Conservation (phyloP, 1,140 invertebrate genomes). For the Charaxes varanes region DNA sequence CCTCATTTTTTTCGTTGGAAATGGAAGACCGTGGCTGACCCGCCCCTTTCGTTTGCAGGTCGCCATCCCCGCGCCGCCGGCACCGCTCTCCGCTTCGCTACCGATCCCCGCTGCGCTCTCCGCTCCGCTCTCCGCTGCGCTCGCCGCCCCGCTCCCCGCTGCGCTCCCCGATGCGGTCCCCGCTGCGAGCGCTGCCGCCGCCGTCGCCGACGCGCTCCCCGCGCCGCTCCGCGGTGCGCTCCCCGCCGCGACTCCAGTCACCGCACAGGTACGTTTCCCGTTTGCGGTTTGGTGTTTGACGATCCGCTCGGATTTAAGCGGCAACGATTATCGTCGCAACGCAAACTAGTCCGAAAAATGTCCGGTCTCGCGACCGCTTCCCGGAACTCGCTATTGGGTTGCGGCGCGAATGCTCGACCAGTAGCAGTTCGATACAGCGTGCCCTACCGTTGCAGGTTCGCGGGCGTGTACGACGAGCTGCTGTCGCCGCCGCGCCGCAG, state of each 20-base stretch:
- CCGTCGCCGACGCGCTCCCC: constrained; percentile 26
- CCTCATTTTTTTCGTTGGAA: too few species aligned
- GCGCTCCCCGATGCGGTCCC: constrained; percentile 28
- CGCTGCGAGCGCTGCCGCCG: constrained; percentile 24
- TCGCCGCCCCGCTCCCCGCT: constrained; percentile 30
- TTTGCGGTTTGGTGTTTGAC: not conserved
- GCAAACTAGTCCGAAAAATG: too few species aligned
- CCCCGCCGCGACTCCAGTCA: constrained; percentile 24
- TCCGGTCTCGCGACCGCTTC: too few species aligned
- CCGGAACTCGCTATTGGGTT: too few species aligned
- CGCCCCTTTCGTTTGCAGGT: constrained; percentile 32
- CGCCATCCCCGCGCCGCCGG: constrained; percentile 50
- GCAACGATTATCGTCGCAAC: too few species aligned
- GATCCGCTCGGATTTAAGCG: not conserved
- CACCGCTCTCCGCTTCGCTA: constrained; percentile 50
- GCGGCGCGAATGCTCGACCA: too few species aligned
- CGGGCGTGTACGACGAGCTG: constrained; percentile 63
- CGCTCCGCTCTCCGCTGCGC: constrained; percentile 29
- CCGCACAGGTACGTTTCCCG: constrained; percentile 39
- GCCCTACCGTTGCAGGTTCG: constrained; percentile 46
- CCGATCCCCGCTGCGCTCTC: constrained; percentile 24
- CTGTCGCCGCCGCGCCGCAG: constrained; percentile 64
- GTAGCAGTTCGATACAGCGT: too few species aligned
- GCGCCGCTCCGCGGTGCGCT: constrained; percentile 30
- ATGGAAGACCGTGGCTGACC: too few species aligned